A percentile compares a stretch with the other conserved stretches of the same genome.
Conservation (phyloP, 2,113 vertebrate genomes). For the Phalacrocorax brasilianus region DNA sequence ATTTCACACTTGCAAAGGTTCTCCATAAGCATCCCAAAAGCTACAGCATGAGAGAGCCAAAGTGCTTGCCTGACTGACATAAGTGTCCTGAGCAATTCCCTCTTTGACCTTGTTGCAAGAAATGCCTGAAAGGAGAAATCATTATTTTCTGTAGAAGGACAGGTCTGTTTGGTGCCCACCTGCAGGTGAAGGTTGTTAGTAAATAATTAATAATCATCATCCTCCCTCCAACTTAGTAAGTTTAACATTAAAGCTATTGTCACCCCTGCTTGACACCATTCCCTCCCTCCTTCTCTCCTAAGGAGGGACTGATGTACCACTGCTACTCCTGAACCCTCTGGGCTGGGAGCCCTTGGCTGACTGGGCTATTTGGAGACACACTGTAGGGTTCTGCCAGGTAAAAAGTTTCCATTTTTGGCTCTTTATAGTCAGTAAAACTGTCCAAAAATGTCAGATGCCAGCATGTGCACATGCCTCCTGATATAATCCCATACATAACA, state of each 20-base stretch:
- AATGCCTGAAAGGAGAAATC: not conserved
- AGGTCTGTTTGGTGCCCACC: not conserved
- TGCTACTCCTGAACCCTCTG: not conserved
- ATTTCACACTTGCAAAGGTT: not conserved
- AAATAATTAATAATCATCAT: not conserved
- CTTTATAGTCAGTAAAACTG: not conserved
- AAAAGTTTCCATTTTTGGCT: not conserved
- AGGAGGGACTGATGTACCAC: not conserved
- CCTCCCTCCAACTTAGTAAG: not conserved
- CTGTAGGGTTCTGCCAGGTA: not conserved
- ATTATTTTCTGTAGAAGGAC: not conserved
- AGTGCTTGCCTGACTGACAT: not conserved
- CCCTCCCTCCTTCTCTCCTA: not conserved
- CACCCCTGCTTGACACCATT: fast-evolving
- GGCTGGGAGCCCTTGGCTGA: not conserved
- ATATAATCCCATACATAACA: not conserved
- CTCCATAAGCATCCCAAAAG: not conserved
- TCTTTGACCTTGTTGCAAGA: not conserved
- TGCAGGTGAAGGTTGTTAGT: not conserved
- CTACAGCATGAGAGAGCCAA: not conserved
- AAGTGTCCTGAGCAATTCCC: not conserved
- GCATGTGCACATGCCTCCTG: not conserved
- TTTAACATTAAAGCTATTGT: not conserved
- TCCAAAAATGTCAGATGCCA: constrained; percentile 11
- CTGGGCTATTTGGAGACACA: not conserved